Base-by-base conservation (phyloP, 2,888 invertebrate genomes). In the Drosophila ezoana region DNA sequence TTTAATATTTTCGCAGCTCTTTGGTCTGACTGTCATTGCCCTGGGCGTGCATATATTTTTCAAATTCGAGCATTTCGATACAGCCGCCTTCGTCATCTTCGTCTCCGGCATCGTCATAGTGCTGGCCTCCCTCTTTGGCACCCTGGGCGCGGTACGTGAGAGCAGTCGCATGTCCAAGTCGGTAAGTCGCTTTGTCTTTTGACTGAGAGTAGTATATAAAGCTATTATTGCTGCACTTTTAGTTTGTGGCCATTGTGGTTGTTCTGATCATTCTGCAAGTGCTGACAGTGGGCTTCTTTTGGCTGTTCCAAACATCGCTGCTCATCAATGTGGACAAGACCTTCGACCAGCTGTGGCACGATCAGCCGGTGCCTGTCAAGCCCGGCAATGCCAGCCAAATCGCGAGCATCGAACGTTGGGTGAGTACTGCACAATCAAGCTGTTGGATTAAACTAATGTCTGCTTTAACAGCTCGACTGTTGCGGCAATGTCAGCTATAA, bases 301-400 rank as follows among this genome's bases (percentile, higher is more conserved):
- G 89, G 91, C 62, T 85, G 48, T 91, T 90, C 83, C 80, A 89
- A 79, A 66, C 63, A 8, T 80, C 90, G 38, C 63, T 91, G 43
- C 74, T 90, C 43, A 90, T 90, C 60, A 90, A 87, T 60, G 89
- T 90, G 44, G 90, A 90, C 66, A 78, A 80, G 13, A 81, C 82
- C 9, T 90, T 90, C 64, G 91, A 90, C 59, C 70, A 90, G 43
- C 48, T 91, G 54, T 90, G 90, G 90, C 76, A 76, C 16, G 79
- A 87, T 59, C 90, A 89, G 57, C 79, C 86, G 1, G 80, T 90
- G 52, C 90, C 90, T 18, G 86, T 90, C 3, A 90, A 76, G 61
- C 90, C 90, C 3, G 90, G 81, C 41, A 90, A 90, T 66, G 80
- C 61, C 56, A 90, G 84, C 48, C 84, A 85, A 66, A 91, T 90